Base-by-base conservation (phyloP, 2,888 invertebrate genomes). In the Ichneumoninae sp. region DNA sequence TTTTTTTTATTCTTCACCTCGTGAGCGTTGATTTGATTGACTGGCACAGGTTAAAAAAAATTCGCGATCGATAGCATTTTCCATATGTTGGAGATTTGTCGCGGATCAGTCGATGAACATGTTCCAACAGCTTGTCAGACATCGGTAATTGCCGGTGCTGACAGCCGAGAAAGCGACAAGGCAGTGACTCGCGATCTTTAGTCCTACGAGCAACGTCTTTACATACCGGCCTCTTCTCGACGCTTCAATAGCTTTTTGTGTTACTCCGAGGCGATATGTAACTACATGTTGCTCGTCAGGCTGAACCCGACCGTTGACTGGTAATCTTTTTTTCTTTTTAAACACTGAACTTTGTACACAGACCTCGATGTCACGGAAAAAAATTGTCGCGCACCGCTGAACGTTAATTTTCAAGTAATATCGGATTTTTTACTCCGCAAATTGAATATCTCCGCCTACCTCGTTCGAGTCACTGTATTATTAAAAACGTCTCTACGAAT, bases 211-310 rank as follows among this genome's bases (percentile, higher is more conserved):
- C 30, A 47, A 57, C 73, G 13, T 4, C 73, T 73, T 80, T 47
- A 71, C 71, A 44, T 36, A 47, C 36, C 33, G 26, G 19, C 50
- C 65, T 36, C 75, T 16, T 36, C 50, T 19, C 13, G 19, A 52
- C n/a, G 50, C 36, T 75, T 30, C 65, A 36, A 76, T 66, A 0
- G 26, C 75, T 52, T 76, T 76, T 76, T 76, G 33, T 66, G 8
- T 76, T 52, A 52, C 52, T 40, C 26, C 22, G 50, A 36, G 36
- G 13, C 36, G 47, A 52, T 16, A 52, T 76, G 52, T 66, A 73
- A 22, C 40, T 26, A 73, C 73, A 63, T 63, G 50, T 73, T 73
- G 50, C 22, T 10, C 73, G 47, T 60, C 73, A 65, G 19, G 22
- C 65, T 73, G 71, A 80, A 54, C 66, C 60, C 63, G 63, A 65